Base-by-base conservation (phyloP, 2,113 vertebrate species). In the Mohoua ochrocephala region DNA sequence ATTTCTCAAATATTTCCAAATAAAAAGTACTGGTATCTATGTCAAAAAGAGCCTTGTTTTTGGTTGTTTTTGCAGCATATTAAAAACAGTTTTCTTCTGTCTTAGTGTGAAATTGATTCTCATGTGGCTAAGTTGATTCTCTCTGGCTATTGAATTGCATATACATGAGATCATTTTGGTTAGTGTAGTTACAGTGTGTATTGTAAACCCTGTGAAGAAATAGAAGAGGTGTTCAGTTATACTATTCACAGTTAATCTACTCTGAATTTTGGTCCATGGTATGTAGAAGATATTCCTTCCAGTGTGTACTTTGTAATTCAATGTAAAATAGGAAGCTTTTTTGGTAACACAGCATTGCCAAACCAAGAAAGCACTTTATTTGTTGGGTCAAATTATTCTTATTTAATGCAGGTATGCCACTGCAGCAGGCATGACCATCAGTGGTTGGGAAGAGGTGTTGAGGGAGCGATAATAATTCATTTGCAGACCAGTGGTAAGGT, bases 81-180 rank as follows among this genome's bases (percentile, higher is more conserved):
- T 59, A 80, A 84, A 92, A 94, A 2, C 27, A 65, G 15, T 82
- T 95, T 94, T 79, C 33, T 93, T 87, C 63, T 80, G 53, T 31
- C 80, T 79, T 41, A 78, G 53, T 89, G 87, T 93, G 85, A 94
- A 95, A 93, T 95, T 63, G 83, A 92, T 96, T 97, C 60, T 94
- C 37, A 2, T 33, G 22, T 86, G 90, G 56, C 12, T 84, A 92
- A 74, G 53, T 63, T 56, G 47, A 53, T 96, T 95, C 73, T 93
- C 74, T 84, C 7, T 94, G 89, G 86, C 77, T 89, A 15, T 56
- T 67, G 89, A 84, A 61, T 93, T 80, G 27, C 83, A 39, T 3
- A 15, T 78, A 27, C 12, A 23, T 79, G 44, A 87, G 31, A 67
- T 78, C 3, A 33, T 78, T 91, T 79, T 52, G 63, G 45, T 85